Base-by-base conservation (phyloP, 2,797 vertebrate genomes). In the Odontamblyopus lacepedii region DNA sequence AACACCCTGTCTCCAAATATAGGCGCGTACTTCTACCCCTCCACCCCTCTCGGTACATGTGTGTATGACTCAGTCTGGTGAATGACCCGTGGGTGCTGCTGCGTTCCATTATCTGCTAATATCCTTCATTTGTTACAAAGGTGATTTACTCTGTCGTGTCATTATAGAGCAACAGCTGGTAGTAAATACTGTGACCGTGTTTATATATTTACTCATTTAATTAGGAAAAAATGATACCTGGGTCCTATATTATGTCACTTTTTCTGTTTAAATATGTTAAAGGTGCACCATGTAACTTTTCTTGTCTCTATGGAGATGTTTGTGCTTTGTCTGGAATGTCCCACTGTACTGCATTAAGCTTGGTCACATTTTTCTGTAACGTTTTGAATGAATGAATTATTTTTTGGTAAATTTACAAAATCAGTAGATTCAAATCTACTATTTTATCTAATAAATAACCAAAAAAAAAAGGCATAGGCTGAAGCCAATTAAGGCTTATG, bases 71-170 rank as follows among this genome's bases (percentile, higher is more conserved):
- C 78, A 77, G 69, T 70, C 27, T 38, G 30, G 75, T 53, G 59
- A 69, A 82, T 80, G 78, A 73, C 78, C 74, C 32, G 59, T 19
- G 29, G 29, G 67, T 4, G 69, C 41, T 0, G 51, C 75, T 63
- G 61, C 65, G 48, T 74, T 78, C 78, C 66, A 77, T 85, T 74
- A 83, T 78, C 80, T 71, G 27, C 62, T 78, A 78, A 82, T 85
- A 80, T 72, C 75, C 85, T 79, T 79, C 72, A 85, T 86, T 81
- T 81, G 74, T 78, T 78, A 72, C n/a, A 50, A 48, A 27, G 35
- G n/a, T 73, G 80, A 83, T 73, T 76, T 73, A 74, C 66, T 73
- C 77, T 72, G 30, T 13, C 57, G 79, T 60, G 72, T 83, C 84
- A 78, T 87, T 85, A 82, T 67, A 64, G 73, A 57, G 66, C 73